phyloP scores from a whole-genome alignment of 2,113 vertebrate species.

The Neogobius melanostomus region DNA sequence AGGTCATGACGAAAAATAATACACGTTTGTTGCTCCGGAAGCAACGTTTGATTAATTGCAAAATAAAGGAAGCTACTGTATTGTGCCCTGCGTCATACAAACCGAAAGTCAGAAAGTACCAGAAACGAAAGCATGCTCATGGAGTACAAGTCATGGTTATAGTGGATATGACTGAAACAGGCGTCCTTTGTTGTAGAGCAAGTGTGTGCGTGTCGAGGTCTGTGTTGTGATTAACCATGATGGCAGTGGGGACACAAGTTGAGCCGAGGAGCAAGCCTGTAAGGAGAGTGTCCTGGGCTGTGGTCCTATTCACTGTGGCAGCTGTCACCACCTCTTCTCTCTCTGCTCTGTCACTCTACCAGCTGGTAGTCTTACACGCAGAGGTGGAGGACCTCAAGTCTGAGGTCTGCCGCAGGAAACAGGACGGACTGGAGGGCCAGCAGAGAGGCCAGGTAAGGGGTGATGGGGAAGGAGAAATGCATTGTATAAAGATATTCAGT shows the following conservation, averaged over 20 bases:
- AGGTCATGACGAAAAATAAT: neutral
- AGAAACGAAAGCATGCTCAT: conserved; percentile 26
- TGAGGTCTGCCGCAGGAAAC: conserved; percentile 65
- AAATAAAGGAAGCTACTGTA: conserved; percentile 52
- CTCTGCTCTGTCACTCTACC: conserved; percentile 82
- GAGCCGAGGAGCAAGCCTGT: conserved; percentile 20
- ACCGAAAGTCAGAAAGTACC: conserved; percentile 10
- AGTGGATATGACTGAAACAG: conserved; percentile 1
- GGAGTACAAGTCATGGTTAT: neutral
- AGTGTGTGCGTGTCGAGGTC: neutral
- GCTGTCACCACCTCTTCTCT: conserved; percentile 83
- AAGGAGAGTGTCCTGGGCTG: conserved; percentile 63
- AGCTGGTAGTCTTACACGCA: conserved; percentile 80
- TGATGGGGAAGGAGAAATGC: neutral
- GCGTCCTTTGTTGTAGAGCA: neutral
- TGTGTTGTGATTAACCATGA: conserved; percentile 18
- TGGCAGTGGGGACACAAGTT: conserved; percentile 29
- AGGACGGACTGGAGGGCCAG: conserved; percentile 49
- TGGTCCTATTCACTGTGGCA: conserved; percentile 78
- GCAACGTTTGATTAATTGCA: conserved; percentile 10
- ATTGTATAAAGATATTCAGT: neutral
- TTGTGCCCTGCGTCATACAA: conserved; percentile 35
- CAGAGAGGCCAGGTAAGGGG: conserved; percentile 45
- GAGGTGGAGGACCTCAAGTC: conserved; percentile 83
- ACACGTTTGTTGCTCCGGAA: neutral